Base-by-base conservation (phyloP, 2,113 vertebrate species). In the Pluvialis apricaria region DNA sequence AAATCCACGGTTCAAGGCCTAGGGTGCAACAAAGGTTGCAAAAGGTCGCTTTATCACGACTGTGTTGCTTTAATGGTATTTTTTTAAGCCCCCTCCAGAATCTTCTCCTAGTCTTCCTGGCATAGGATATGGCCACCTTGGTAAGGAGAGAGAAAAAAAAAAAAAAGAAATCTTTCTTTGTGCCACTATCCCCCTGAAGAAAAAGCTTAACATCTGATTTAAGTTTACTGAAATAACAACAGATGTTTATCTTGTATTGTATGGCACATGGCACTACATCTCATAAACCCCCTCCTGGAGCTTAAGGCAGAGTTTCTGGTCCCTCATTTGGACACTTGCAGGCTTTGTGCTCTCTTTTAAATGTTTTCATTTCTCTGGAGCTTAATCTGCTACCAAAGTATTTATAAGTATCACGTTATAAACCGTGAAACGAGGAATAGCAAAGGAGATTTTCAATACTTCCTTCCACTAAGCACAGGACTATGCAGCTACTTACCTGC, bases 191-290 rank as follows among this genome's bases (percentile, higher is more conserved):
- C 47, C 93, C 87, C 68, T 25, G n/a, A 57, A 89, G 93, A 90
- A 77, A 89, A 94, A 97, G 84, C 92, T 54, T 84, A 94, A 98
- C 98, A 98, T 98, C 98, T 99, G 98, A 98, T 92, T 98, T 85
- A 79, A 96, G 98, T 98, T 98, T 99, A 95, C 97, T 97, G 98
- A 97, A 98, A 98, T 98, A 98, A 98, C 98, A 98, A 97, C 98
- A 98, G 98, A 98, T 98, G 98, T 98, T 99, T 98, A 97, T 98
- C 97, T 98, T 98, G 98, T 98, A 98, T 98, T 98, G 98, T 98
- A 98, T 98, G 98, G 98, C 98, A 98, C 90, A 97, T 97, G 98
- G 98, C 98, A 98, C 97, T 97, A 97, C 96, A 98, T 98, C 98
- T 97, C 97, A 96, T 98, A 98, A 98, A 98, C 95, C 98, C 98